Evolutionary conservation across 92 coral and sea anemone genomes (phyloP), one percentile per base, ranked within the genome.

Genomic region (Siderastrea radians): DNA sequence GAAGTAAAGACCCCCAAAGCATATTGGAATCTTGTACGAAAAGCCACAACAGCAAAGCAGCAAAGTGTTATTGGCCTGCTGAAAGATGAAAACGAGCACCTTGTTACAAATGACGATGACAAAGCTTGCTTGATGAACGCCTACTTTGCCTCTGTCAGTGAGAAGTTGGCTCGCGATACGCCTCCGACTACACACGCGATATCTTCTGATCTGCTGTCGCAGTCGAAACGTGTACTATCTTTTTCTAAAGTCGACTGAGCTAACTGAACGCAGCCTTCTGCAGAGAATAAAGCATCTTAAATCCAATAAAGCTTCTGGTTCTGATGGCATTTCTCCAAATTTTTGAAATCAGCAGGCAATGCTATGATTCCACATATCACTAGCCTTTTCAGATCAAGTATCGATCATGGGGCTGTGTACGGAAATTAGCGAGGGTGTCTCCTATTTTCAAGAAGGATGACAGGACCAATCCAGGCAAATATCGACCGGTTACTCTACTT

Each of bases 51-150:
- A 53, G 48, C 66, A 6, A 75, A 0, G 48, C 49, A 57, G 14
- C 80, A 53, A 38, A 75, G 9, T 53, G 66, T 71, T 65, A 15
- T 72, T 72, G 58, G 43, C 7, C 78, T 3, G 6, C 47, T 74
- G 62, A 74, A 74, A 52, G 17, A 12, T 14, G 78, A 9, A 61
- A 2, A 43, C 3, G 61, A 44, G 6, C 75, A 70, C 1, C 53
- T 70, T 6, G 58, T 72, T 72, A 2, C n/a, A 3, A 45, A 72
- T 58, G 76, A 72, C 58, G 76, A 72, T 12, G 60, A 49, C 1
- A 72, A 72, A 16, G 76, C 76, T 13, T 72, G 79, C 48, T 74
- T 54, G 79, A 52, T 74, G 64, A 74, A 74, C 48, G 53, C 47
- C 16, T 74, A 74, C 14, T 74, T 74, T 52, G 79, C 63, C n/a